Evolutionary conservation across 2,797 vertebrate species (phyloP), one percentile per base, ranked within the genome.

Genomic region (Smutsia temminckii): DNA sequence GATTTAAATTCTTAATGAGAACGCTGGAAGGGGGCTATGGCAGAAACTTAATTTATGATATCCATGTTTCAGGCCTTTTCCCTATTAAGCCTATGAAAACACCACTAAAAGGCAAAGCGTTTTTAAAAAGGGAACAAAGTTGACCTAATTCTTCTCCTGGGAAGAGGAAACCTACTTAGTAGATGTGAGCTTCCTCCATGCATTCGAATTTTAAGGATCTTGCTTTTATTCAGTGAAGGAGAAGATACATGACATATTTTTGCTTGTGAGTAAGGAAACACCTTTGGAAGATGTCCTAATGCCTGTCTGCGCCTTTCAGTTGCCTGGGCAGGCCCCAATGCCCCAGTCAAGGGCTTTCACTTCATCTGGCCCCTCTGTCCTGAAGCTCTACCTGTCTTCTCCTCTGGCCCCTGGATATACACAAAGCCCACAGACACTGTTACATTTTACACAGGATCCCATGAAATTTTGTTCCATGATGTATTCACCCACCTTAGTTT

Each of bases 301-400:
- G 69, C n/a, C 51, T 7, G 1, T 5, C 40, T 4, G 11, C 16
- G 59, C 6, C 0, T 2, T 12, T 4, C 21, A 0, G 46, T 6
- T 34, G 42, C 64, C 81, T 16, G 21, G 11, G 20, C 23, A 64
- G 61, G 51, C 21, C 1, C 23, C 10, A 5, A 21, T 0, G 14
- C 61, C 34, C 61, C 46, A 4, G 29, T 18, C 13, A 20, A 66
- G 59, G n/a, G 29, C 16, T 17, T 32, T 11, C 13, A 78, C 32
- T 20, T 59, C 57, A 49, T 2, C 9, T 29, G 66, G 9, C 6
- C 5, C 0, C 57, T 68, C 51, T 71, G 49, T 49, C 57, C 80
- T 77, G 72, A 27, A 17, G 46, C n/a, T n/a, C 0, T 14, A 27
- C 10, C 8, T 51, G 21, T 69, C 49, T 37, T 51, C 85, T 72